Base-by-base conservation (phyloP, 2,113 vertebrate genomes). In the Cyphomyrus discorhynchus region DNA sequence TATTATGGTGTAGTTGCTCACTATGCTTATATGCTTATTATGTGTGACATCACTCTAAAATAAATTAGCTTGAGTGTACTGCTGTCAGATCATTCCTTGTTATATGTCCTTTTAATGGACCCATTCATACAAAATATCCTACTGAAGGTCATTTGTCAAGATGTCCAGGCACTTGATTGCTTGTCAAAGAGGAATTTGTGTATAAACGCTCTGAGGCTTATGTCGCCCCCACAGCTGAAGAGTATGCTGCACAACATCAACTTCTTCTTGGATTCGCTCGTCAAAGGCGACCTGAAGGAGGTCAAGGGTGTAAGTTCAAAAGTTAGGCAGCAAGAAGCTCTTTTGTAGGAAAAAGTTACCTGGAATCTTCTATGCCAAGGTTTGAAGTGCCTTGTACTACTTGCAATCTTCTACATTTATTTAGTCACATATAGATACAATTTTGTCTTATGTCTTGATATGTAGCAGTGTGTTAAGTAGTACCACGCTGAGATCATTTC, bases 251-350 rank as follows among this genome's bases (percentile, higher is more conserved):
- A 96, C 93, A 96, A 96, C 90, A 92, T 96, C 89, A 93, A 94
- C 92, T 95, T 95, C 92, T 94, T 95, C 89, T 91, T 96, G 91
- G 95, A 95, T 80, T 95, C 95, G 0, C 89, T 96, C 86, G 92
- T 96, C 46, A 96, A 96, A 92, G 94, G 95, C 45, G 94, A 96
- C 92, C 91, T 96, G 90, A 95, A 95, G 88, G 95, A 95, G 70
- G 94, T 95, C 31, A 95, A 95, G 94, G 95, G 95, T 92, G 95
- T 96, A 92, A 95, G 95, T 92, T 83, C 19, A 90, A 85, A 87
- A 45, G 53, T 82, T 35, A 42, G 42, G 24, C 13, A 8, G 24
- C 17, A 3, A 31, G 35, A 82, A 8, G 5, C 35, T 19, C 74
- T 35, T 70, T 11, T 31, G 27, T 31, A 13, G 27, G 62, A 56